Percentiles rank a stretch among this genome's conserved stretches.
These are phyloP conservation scores for Pangasius macronema DNA, from an alignment of 2,797 vertebrate species.

Conservation along the genomic window DNA sequence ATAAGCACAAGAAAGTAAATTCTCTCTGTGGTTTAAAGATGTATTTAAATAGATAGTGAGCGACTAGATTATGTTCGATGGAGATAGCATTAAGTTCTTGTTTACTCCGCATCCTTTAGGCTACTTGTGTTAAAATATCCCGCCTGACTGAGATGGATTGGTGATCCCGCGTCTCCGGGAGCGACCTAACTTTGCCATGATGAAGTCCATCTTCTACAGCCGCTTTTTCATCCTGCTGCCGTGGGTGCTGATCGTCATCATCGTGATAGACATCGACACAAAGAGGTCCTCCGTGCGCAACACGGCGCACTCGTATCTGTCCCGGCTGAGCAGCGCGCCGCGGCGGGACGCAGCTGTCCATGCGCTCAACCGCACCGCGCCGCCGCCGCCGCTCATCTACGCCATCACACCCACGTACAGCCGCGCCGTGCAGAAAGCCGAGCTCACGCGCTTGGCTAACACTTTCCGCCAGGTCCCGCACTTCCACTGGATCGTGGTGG, in stretches of 20 bases:
- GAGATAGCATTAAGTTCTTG: neutral
- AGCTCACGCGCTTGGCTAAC: conserved; percentile 92
- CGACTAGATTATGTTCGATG: neutral
- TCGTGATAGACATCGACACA: conserved; percentile 90
- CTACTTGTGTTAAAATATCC: neutral
- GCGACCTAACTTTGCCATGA: conserved; percentile 59
- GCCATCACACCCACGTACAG: conserved; percentile 96
- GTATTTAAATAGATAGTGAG: neutral
- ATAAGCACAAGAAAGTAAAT: neutral
- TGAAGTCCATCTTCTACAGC: conserved; percentile 88
- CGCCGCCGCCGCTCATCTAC: conserved; percentile 84
- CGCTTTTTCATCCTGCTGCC: conserved; percentile 92
- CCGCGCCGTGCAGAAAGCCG: conserved; percentile 94
- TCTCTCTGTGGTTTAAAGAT: neutral
- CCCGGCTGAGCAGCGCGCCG: conserved; percentile 64
- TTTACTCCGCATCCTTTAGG: neutral
- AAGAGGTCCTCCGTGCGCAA: conserved; percentile 72
- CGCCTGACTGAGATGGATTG: conserved; percentile 28
- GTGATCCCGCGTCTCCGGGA: conserved; percentile 23
- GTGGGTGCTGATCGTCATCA: conserved; percentile 91
- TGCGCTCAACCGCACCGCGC: conserved; percentile 53
- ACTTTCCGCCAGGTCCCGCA: conserved; percentile 92
- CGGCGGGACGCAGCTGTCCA: conserved; percentile 37
- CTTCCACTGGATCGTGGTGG: conserved; percentile 94
- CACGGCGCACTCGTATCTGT: conserved; percentile 65